Evolutionary conservation across 2,113 vertebrate genomes (phyloP), one percentile per base, ranked within the genome.

Genomic region (Lepisosteus osseus): DNA sequence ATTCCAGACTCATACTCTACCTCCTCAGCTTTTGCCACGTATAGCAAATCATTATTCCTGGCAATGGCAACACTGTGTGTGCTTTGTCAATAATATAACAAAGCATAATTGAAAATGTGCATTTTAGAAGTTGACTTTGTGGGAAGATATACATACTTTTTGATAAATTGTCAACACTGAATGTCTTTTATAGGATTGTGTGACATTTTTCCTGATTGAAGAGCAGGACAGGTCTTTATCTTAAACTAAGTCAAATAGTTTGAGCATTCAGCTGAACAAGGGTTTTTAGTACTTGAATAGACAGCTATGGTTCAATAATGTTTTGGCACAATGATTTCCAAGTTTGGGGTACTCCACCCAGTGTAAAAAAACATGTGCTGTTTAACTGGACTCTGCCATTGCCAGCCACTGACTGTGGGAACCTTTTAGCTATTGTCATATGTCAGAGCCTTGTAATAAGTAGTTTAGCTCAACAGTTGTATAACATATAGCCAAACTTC

Each of bases 371-470:
- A 29, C 29, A 42, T 57, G 7, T 15, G 55, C 55, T 67, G 5
- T 7, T 7, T 54, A 54, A 45, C 44, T 54, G 15, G 66, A 29
- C 17, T 12, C 29, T 54, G 64, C 42, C 41, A 42, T 69, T 7
- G 54, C 56, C 56, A 6, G 57, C 41, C 29, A n/a, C 63, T 55
- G 40, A 62, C 47, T 40, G 29, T 54, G 66, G n/a, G 41, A 66
- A 54, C 4, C 9, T 43, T 54, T 47, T 65, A 2, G 61, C 54
- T 40, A 4, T 55, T 65, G 55, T 40, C 40, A 14, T 51, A 56
- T 14, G 41, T 45, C 17, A 54, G 65, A 64, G 51, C 14, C 6
- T 44, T 7, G 62, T 42, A 43, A 65, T 72, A 54, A 72, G 70
- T 65, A n/a, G 6, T 67, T 66, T 47, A 54, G 13, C 13, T 14